phyloP scores from a whole-genome alignment of 2,113 vertebrate genomes.

The Benitochromis conjunctus region DNA sequence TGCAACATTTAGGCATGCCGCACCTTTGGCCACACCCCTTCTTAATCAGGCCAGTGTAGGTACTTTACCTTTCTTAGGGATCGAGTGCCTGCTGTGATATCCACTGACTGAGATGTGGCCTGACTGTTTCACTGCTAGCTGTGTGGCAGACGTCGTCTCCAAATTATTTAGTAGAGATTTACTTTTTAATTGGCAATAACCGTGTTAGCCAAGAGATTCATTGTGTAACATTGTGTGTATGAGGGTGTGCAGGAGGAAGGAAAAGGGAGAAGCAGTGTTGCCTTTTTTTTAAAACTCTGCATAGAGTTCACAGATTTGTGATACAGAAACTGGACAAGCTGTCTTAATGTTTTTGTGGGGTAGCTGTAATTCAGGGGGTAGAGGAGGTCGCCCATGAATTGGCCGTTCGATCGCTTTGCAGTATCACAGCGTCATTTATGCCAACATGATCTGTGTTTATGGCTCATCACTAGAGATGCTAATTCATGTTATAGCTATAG shows the following conservation, averaged over 20 bases:
- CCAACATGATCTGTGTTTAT: background rate
- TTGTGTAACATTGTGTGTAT: background rate
- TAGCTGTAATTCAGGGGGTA: background rate
- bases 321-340: background rate
- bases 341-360: background rate
- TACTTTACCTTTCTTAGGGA: background rate
- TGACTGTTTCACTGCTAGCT: background rate
- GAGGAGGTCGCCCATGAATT: background rate
- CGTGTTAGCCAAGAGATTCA: background rate
- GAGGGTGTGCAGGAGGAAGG: background rate
- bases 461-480: background rate
- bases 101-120: background rate
- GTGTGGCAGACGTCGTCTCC: background rate
- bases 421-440: background rate
- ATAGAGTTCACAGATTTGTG: background rate
- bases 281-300: background rate
- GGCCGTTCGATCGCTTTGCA: background rate
- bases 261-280: background rate
- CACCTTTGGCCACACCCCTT: background rate
- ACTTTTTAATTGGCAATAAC: background rate
- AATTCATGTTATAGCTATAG: background rate
- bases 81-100: background rate
- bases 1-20: background rate
- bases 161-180: background rate
- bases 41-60: background rate